These are phyloP conservation scores for Lycophotia porphyrea DNA, from an alignment of 2,888 invertebrate genomes.

Conservation along the genomic window DNA sequence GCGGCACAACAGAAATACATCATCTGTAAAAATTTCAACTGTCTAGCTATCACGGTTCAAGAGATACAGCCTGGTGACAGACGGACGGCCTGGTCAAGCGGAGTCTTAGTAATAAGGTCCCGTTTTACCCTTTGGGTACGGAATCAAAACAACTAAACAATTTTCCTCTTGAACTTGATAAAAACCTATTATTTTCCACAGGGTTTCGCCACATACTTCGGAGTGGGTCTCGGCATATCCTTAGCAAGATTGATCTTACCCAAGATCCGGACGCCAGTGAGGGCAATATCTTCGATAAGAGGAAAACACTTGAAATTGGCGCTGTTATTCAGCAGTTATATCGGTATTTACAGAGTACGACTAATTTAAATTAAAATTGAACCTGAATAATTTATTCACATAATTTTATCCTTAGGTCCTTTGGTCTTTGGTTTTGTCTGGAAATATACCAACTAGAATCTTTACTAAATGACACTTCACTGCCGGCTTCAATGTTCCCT, in stretches of 20 bases:
- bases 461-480: not conserved
- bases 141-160: too few species aligned
- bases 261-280: slow-evolving; percentile 77
- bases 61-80: too few species aligned
- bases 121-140: too few species aligned
- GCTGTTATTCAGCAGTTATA: slow-evolving; percentile 87
- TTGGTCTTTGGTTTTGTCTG: too few species aligned
- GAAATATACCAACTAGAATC: not conserved
- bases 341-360: slow-evolving; percentile 90
- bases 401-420: not conserved
- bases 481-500: too few species aligned
- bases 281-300: slow-evolving; percentile 80
- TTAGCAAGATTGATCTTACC: slow-evolving; percentile 80
- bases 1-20: too few species aligned
- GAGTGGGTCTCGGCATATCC: slow-evolving; percentile 81
- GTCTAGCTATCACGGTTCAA: too few species aligned
- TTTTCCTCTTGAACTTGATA: not conserved
- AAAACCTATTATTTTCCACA: slow-evolving; percentile 58
- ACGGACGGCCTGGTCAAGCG: too few species aligned
- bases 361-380: slow-evolving; percentile 53
- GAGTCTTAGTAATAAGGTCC: too few species aligned
- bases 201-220: slow-evolving; percentile 83
- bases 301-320: slow-evolving; percentile 84
- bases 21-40: too few species aligned
- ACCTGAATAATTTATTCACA: not conserved